phyloP scores from a whole-genome alignment of 2,888 invertebrate genomes.

The Odontothrips loti region DNA sequence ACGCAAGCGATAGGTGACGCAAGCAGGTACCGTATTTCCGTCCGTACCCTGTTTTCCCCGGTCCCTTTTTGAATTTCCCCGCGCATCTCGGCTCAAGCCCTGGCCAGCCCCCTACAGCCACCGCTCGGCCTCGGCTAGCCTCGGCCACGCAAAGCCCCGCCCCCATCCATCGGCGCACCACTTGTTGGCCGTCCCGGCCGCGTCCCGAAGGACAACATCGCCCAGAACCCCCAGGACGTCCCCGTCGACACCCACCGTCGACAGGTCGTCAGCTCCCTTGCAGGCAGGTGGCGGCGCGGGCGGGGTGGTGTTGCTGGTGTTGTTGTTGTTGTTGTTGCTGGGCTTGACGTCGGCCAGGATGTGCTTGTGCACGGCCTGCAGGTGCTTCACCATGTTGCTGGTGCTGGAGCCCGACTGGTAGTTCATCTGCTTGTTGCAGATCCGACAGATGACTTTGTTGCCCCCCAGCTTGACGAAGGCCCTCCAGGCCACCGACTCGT shows the following conservation, averaged over 20 bases:
- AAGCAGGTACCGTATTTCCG: neutral
- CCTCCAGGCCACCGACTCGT: slow-evolving; percentile 10
- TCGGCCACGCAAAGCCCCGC: neutral
- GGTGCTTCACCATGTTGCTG: slow-evolving; percentile 25
- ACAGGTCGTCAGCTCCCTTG: neutral
- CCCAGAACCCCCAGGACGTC: neutral
- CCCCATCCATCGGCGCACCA: neutral
- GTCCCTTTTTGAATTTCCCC: neutral
- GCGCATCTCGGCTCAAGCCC: neutral
- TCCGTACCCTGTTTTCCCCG: neutral
- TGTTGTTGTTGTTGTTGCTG: neutral
- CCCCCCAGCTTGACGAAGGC: slow-evolving; percentile 18
- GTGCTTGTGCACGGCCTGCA: slow-evolving; percentile 25
- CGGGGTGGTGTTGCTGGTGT: neutral
- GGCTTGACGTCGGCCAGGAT: slow-evolving; percentile 16
- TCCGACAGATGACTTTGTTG: slow-evolving; percentile 13
- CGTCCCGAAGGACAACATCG: neutral
- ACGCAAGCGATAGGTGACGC: neutral
- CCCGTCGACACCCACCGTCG: slow-evolving; percentile 17
- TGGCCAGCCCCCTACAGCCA: neutral
- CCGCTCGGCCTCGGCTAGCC: too few species aligned
- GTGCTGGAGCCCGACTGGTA: slow-evolving; percentile 16
- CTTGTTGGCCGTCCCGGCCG: neutral
- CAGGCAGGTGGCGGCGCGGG: neutral
- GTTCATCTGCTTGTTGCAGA: slow-evolving; percentile 23